Base-by-base conservation (phyloP, 2,797 vertebrate species). In the Clarias fuscus region DNA sequence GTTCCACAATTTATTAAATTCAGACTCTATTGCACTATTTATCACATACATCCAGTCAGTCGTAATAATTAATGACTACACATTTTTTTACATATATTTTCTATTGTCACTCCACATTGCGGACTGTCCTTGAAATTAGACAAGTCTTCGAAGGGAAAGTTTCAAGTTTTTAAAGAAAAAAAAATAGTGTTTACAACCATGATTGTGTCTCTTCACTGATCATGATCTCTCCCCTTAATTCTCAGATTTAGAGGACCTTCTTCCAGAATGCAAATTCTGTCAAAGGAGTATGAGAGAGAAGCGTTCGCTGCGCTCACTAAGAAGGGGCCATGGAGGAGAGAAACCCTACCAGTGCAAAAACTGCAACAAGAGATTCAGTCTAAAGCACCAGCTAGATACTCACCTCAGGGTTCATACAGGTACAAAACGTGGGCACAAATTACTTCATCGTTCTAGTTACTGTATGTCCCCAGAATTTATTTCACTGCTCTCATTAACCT, bases 381-480 rank as follows among this genome's bases (percentile, higher is more conserved):
- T 97, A 56, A 97, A 97, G 89, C 96, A 97, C 87, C 96, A 97
- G 85, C 94, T 97, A 91, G 95, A 96, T 87, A 97, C 96, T 40
- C 96, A 97, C 91, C 93, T 94, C 88, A 90, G 96, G 62, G 95
- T 97, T 73, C 96, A 97, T 92, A 97, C 96, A n/a, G 96, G 97
- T 97, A 84, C 20, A 77, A 14, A 7, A 79, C 18, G 62, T 22
- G 20, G 59, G 22, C 18, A 79, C 5, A 48, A 18, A 48, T 64
- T 3, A 22, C 33, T 5, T 40, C 4, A 80, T 40, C 7, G 64
- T 62, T 80, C 59, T 24, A 64, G 33, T 43, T 48, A 48, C 48
- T 48, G 48, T 80, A 30, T n/a, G 7, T 40, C 33, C 7, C 13
- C 7, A 3, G 7, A 43, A 80, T 64, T 14, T n/a, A 5, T n/a